Evolutionary conservation across 2,888 invertebrate genomes (phyloP), one percentile per base, ranked within the genome.

Genomic region (Apomyelois bistriatella): DNA sequence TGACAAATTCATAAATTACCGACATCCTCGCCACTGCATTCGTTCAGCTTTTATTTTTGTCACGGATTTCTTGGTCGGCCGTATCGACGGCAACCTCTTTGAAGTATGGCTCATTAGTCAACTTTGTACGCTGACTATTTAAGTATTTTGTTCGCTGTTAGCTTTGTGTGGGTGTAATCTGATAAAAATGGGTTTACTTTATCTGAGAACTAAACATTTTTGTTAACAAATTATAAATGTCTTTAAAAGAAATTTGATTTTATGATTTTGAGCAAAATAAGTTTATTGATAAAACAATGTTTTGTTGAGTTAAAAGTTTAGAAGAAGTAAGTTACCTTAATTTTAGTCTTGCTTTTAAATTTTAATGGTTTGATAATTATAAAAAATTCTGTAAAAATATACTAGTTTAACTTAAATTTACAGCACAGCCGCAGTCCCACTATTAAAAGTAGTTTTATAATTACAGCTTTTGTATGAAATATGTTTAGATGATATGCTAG

Each of bases 1-100:
- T 85, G 85, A 87, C 89, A 88, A 89, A 89, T 89, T 89, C 89
- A 89, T 90, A 90, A 90, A 90, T 90, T 89, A 90, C 86, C 87
- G 76, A 88, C 89, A 88, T 89, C 89, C 89, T 89, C 83, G 68
- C 74, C 74, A 65, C 58, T 65, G 66, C 70, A 75, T 79, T 79
- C 72, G 74, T 72, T 70, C 65, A 70, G 68, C 74, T 85, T 85
- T 86, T 86, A 85, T 88, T 87, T 85, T 82, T 75, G 76, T 79
- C 75, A 72, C 75, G 69, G 74, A 73, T 75, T 76, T 76, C 77
- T 78, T 79, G 79, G 72, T 78, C 80, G 72, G 63, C 73, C 82
- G 80, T 76, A 84, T 84, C 85, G 81, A 80, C 78, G 77, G 74
- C 61, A 52, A 58, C 60, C 72, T 68, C 84, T 87, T 87, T 88